phyloP scores from a whole-genome alignment of 2,797 vertebrate genomes.

The Varecia variegata region DNA sequence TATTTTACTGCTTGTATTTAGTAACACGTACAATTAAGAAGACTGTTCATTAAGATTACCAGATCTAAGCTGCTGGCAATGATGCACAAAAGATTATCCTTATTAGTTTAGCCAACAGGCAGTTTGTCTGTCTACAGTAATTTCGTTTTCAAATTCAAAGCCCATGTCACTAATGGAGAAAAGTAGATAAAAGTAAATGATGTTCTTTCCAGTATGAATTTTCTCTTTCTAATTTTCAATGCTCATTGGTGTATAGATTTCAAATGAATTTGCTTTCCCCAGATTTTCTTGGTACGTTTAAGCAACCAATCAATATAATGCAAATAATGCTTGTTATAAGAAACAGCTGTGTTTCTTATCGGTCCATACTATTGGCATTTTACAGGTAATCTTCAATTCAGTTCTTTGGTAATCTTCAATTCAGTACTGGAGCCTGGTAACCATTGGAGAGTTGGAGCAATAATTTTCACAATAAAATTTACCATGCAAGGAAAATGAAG shows the following conservation, averaged over 20 bases:
- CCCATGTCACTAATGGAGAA: background rate
- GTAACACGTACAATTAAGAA: background rate
- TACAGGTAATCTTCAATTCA: conserved; percentile 5
- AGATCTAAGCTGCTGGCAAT: background rate
- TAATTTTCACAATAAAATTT: conserved; percentile 34
- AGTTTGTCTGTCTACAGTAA: background rate
- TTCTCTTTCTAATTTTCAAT: background rate
- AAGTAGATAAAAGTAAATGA: conserved; percentile 7
- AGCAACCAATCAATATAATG: background rate
- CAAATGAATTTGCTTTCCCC: background rate
- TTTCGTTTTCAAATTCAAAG: conserved; percentile 39
- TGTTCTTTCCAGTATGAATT: background rate
- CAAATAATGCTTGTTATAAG: background rate
- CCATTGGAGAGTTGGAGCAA: background rate
- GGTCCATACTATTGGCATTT: background rate
- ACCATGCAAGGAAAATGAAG: background rate
- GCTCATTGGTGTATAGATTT: background rate
- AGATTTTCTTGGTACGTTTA: conserved; percentile 40
- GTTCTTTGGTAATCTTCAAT: background rate
- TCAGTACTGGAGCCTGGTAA: conserved; percentile 13
- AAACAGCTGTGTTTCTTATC: background rate
- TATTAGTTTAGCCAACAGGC: conserved; percentile 7
- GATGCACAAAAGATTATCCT: background rate
- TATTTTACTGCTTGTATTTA: background rate
- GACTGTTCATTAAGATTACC: background rate